phyloP scores from a whole-genome alignment of 1,140 invertebrate genomes.

The Plectrocnemia conspersa region DNA sequence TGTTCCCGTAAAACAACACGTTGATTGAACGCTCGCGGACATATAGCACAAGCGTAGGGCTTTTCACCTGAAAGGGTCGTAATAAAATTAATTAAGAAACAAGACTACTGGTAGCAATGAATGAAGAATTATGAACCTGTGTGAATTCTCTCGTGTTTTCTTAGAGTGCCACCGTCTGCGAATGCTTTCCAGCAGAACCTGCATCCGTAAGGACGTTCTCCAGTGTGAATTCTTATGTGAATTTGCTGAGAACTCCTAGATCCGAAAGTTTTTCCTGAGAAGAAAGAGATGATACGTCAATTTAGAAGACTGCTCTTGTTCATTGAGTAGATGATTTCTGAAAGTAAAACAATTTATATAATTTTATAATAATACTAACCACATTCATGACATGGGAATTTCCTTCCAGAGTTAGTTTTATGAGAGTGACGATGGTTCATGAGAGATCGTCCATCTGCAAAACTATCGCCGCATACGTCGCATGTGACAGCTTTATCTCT shows the following conservation, averaged over 20 bases:
- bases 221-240: conserved; percentile 83
- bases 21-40: conserved; percentile 80
- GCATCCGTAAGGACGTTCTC: conserved; percentile 82
- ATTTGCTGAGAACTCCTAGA: conserved; percentile 89
- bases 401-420: conserved; percentile 56
- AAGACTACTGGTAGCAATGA: background rate
- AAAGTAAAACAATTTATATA: background rate
- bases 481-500: conserved; percentile 65
- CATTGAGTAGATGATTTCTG: background rate
- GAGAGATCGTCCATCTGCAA: conserved; percentile 63
- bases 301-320: too few relatives aligned
- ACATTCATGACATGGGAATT: conserved; percentile 80
- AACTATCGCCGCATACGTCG: conserved; percentile 67
- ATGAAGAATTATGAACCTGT: conserved; percentile 53
- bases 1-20: conserved; percentile 76
- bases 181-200: conserved; percentile 98
- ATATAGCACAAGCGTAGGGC: conserved; percentile 93
- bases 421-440: conserved; percentile 67
- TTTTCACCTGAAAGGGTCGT: conserved; percentile 75
- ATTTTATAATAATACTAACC: conserved; percentile 40
- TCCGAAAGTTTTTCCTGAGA: conserved; percentile 68
- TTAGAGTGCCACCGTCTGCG: conserved; percentile 93
- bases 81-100: conserved; percentile 15
- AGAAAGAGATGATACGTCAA: background rate
- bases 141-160: conserved; percentile 97